Percentiles rank a stretch among this genome's conserved stretches.
Conservation (phyloP, 2,888 invertebrate genomes). For the Nymphalis polychloros region DNA sequence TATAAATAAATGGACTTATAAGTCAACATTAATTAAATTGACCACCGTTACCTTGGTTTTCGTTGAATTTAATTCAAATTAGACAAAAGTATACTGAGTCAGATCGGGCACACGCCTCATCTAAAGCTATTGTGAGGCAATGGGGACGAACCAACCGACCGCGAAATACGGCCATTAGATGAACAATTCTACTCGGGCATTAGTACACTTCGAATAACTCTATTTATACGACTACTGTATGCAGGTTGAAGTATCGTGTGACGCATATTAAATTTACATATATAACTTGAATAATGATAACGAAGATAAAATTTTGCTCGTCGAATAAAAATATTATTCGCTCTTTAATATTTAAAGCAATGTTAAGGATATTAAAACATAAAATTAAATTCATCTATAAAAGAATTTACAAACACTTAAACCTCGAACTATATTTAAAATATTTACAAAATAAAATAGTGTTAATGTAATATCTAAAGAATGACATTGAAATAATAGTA, state of each 20-base stretch:
- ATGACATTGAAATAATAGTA: too few species aligned
- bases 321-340: too few species aligned
- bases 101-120: slow-evolving; percentile 52
- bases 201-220: slow-evolving; percentile 51
- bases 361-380: too few species aligned
- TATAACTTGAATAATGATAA: background rate
- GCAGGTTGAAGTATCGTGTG: slow-evolving; percentile 28
- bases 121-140: slow-evolving; percentile 50
- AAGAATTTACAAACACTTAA: too few species aligned
- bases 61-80: slow-evolving; percentile 26
- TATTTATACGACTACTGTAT: slow-evolving; percentile 50
- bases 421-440: too few species aligned
- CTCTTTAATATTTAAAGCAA: too few species aligned
- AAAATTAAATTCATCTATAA: too few species aligned
- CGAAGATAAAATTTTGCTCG: background rate
- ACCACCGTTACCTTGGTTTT: slow-evolving; percentile 29
- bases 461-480: too few species aligned
- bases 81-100: slow-evolving; percentile 35
- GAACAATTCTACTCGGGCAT: slow-evolving; percentile 42
- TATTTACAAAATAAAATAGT: too few species aligned
- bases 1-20: background rate
- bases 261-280: slow-evolving; percentile 24
- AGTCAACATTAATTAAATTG: background rate
- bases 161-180: slow-evolving; percentile 56
- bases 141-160: slow-evolving; percentile 56